Percentiles rank a stretch among this genome's conserved stretches.
phyloP scores from a whole-genome alignment of 2,888 invertebrate genomes.

The Ormyrus labotus region DNA sequence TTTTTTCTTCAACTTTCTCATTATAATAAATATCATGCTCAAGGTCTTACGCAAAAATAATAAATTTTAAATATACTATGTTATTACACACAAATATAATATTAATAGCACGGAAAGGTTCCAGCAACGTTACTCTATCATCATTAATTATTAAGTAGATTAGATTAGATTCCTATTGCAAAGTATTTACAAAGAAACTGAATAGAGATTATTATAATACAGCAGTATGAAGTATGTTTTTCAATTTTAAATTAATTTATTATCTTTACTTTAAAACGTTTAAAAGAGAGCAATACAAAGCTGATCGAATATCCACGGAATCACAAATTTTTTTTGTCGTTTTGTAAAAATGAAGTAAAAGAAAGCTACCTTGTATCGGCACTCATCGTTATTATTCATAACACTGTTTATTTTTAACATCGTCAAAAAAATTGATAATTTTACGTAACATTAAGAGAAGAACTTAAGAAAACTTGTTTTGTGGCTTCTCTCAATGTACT shows the following conservation, averaged over 20 bases:
- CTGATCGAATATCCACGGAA: too few relatives aligned
- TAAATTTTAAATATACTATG: too few relatives aligned
- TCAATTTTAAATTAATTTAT: not conserved
- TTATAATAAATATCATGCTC: too few relatives aligned
- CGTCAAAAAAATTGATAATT: slow-evolving; percentile 38
- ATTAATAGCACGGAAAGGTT: too few relatives aligned
- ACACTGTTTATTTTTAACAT: slow-evolving; percentile 43
- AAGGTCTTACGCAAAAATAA: too few relatives aligned
- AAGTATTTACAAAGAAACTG: not conserved
- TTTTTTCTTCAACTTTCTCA: too few relatives aligned
- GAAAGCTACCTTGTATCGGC: slow-evolving; percentile 71
- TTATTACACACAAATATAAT: too few relatives aligned
- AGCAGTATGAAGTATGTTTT: not conserved
- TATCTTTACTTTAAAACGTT: not conserved
- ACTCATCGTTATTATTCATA: slow-evolving; percentile 60
- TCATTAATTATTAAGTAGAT: not conserved
- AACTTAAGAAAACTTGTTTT: too few relatives aligned
- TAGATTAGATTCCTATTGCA: not conserved
- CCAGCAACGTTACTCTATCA: too few relatives aligned
- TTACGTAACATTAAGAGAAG: slow-evolving; percentile 34
- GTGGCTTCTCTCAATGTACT: slow-evolving; percentile 40
- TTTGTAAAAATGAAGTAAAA: slow-evolving; percentile 29
- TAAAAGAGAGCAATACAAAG: too few relatives aligned
- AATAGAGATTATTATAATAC: slow-evolving; percentile 2
- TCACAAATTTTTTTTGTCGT: too few relatives aligned